Evolutionary conservation across 1,140 invertebrate genomes (phyloP), one percentile per base, ranked within the genome.

Genomic region (Scaptomyza hsui): DNA sequence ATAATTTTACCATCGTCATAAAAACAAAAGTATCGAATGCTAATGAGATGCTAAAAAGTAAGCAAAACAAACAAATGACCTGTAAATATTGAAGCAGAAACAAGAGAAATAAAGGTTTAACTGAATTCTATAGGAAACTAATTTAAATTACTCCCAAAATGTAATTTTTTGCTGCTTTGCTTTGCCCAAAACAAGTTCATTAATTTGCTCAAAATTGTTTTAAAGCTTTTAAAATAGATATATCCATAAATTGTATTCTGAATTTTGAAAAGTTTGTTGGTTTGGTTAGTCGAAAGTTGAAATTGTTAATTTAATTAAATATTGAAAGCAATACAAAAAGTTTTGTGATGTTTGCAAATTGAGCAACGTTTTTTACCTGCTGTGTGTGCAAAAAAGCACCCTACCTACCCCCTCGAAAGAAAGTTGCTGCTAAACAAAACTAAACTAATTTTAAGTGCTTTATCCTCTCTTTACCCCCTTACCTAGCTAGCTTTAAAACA

Each of bases 141-240:
- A 24, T 24, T 24, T 4, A 24, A 24, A 24, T 4, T 24, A 24
- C 4, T 24, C n/a, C n/a, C n/a, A n/a, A n/a, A n/a, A n/a, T 42
- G 16, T 1, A 16, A 67, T 10, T 26, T 7, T 42, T 47, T 56
- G 24, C 35, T 53, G 42, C 56, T 48, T 41, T 52, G 59, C 59
- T 75, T 72, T 55, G 44, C 61, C 51, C 13, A 29, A 42, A 37
- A 24, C 49, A 69, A 53, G 73, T 77, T 60, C 26, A 41, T 72
- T 32, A 53, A 41, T 72, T 24, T 57, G 57, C 75, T 77, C 78
- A 83, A 89, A 89, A 89, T 89, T 89, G 76, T 89, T 89, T 89
- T 89, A 83, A 89, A 89, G 85, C 79, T 82, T 70, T 67, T 7
- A 18, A 29, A 21, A 15, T 15, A 15, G 24, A 49, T n/a, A n/a